Evolutionary conservation across 2,797 vertebrate species (phyloP).

Genomic region (Microchirus variegatus): DNA sequence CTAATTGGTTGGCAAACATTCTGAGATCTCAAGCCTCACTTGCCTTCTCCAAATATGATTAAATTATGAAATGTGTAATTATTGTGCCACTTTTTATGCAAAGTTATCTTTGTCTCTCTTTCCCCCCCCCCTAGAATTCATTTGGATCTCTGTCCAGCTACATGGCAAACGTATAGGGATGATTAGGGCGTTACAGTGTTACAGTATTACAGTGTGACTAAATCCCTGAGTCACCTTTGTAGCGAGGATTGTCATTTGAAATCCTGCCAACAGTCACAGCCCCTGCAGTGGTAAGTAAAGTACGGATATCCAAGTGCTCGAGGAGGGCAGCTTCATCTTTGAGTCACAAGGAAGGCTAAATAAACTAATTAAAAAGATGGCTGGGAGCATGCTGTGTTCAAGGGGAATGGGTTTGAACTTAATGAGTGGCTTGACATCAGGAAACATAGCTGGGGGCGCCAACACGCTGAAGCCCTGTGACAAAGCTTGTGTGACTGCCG

Average conservation of each 20-base stretch:
- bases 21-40: slow-evolving; percentile 43
- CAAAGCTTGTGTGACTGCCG: slow-evolving; percentile 68
- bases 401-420: slow-evolving; percentile 79
- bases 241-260: slow-evolving; percentile 54
- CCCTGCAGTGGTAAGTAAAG: slow-evolving; percentile 59
- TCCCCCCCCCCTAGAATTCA: slow-evolving; percentile 13
- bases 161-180: slow-evolving; percentile 17
- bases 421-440: slow-evolving; percentile 81
- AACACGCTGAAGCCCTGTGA: slow-evolving; percentile 65
- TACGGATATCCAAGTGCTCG: slow-evolving; percentile 55
- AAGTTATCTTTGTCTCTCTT: slow-evolving; percentile 18
- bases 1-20: slow-evolving; percentile 47
- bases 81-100: slow-evolving; percentile 34
- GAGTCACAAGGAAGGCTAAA: slow-evolving; percentile 76
- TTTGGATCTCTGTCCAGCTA: slow-evolving; percentile 27
- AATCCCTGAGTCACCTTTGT: slow-evolving; percentile 56
- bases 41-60: slow-evolving; percentile 49
- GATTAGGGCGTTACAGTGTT: slow-evolving; percentile 12
- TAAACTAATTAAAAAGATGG: slow-evolving; percentile 83
- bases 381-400: slow-evolving; percentile 76
- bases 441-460: slow-evolving; percentile 74
- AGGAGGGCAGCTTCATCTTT: slow-evolving; percentile 72
- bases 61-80: slow-evolving; percentile 52
- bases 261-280: slow-evolving; percentile 47
- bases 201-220: slow-evolving; percentile 11